Conservation (phyloP, 2,888 invertebrate species). For the Andricus curvator region DNA sequence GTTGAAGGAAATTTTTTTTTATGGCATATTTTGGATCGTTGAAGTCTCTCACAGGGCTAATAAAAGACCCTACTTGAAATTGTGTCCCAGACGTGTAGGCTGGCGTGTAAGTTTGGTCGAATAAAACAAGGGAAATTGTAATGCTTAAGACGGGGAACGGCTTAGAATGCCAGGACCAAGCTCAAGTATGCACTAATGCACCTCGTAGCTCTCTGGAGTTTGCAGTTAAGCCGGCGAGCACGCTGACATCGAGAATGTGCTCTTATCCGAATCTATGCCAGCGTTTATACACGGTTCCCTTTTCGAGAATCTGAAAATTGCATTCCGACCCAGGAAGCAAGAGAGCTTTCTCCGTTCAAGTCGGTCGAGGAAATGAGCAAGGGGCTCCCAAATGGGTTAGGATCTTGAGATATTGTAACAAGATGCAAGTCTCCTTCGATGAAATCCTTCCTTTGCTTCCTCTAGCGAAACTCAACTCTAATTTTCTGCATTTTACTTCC, state of each 20-base stretch:
- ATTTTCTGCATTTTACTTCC: neutral
- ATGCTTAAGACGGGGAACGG: constrained; percentile 47
- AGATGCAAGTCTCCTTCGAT: neutral
- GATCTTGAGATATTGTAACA: constrained; percentile 25
- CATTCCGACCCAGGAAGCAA: constrained; percentile 64
- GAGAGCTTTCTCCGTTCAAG: constrained; percentile 17
- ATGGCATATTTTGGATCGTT: constrained; percentile 1
- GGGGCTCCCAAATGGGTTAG: constrained; percentile 1
- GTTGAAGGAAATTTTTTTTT: constrained; percentile 3
- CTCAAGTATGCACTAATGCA: constrained; percentile 72
- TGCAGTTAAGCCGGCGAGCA: constrained; percentile 59
- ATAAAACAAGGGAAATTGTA: constrained; percentile 49
- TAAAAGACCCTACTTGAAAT: constrained; percentile 22
- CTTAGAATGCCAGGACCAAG: constrained; percentile 56
- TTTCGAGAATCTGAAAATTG: constrained; percentile 73
- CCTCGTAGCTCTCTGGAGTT: constrained; percentile 68
- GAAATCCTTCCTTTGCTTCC: neutral
- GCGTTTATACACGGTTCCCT: constrained; percentile 58
- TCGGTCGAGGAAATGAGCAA: constrained; percentile 34
- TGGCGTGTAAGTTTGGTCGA: constrained; percentile 36
- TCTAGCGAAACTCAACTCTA: neutral
- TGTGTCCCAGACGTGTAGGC: constrained; percentile 33
- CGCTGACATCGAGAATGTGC: constrained; percentile 68
- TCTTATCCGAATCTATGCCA: constrained; percentile 72
- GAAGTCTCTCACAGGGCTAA: neutral